Conservation (phyloP, 1,140 invertebrate genomes). For the Mesaphorura yosii region DNA sequence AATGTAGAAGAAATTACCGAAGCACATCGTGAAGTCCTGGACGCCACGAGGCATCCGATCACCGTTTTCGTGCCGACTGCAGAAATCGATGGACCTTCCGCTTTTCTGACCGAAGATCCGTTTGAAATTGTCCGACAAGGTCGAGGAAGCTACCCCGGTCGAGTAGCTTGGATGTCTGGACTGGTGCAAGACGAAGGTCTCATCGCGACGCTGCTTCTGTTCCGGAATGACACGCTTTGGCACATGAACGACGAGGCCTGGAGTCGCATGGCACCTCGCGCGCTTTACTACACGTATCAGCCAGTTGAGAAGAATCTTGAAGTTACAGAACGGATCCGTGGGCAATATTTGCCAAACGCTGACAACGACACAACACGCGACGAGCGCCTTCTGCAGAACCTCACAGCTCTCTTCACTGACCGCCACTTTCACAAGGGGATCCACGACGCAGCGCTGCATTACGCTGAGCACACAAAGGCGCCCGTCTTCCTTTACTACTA, state of each 20-base stretch:
- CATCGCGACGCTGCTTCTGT: too few species aligned
- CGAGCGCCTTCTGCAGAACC: neutral
- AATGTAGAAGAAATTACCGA: neutral
- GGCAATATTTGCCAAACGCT: neutral
- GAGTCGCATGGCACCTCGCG: too few species aligned
- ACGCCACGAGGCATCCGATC: neutral
- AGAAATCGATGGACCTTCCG: neutral
- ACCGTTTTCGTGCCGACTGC: neutral
- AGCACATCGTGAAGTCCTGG: neutral
- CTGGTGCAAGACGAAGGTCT: neutral
- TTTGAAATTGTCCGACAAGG: neutral
- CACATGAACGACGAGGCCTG: too few species aligned
- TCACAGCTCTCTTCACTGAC: conserved; percentile 3
- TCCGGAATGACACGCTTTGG: too few species aligned
- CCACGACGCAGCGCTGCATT: neutral
- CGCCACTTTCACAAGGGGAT: neutral
- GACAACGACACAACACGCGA: neutral
- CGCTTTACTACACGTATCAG: too few species aligned
- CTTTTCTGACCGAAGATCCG: neutral
- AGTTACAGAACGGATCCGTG: neutral
- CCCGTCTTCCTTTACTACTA: conserved; percentile 1
- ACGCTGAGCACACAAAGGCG: neutral
- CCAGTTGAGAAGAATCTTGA: neutral
- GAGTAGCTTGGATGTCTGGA: conserved; percentile 6
- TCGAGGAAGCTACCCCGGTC: neutral